phyloP scores from a whole-genome alignment of 2,113 vertebrate species.

The Vidua macroura region DNA sequence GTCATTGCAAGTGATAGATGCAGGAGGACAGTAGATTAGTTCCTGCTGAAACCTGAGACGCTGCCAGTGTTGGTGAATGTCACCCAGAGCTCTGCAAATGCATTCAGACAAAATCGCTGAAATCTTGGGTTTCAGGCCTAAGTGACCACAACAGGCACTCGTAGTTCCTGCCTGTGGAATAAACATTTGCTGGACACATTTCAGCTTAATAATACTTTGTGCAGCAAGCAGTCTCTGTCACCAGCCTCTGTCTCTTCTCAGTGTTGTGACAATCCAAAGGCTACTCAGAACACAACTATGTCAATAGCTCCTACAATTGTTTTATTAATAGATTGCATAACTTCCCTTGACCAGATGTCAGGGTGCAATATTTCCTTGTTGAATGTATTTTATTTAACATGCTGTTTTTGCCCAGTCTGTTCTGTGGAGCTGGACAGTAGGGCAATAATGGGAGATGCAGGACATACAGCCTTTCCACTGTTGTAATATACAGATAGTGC shows the following conservation, averaged over 20 bases:
- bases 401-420: background rate
- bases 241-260: background rate
- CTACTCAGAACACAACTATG: background rate
- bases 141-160: conserved; percentile 44
- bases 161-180: conserved; percentile 33
- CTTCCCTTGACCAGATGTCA: background rate
- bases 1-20: conserved; percentile 78
- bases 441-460: background rate
- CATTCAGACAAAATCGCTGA: conserved; percentile 64
- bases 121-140: conserved; percentile 67
- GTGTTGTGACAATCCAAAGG: background rate
- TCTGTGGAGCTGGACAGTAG: background rate
- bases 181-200: conserved; percentile 35
- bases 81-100: conserved; percentile 63
- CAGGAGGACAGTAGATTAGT: conserved; percentile 65
- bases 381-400: background rate
- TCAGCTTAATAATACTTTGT: conserved; percentile 1
- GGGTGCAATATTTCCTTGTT: background rate
- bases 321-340: background rate
- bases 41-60: conserved; percentile 74
- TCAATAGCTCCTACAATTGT: background rate
- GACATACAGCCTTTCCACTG: background rate
- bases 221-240: background rate
- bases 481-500: background rate
- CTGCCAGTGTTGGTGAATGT: conserved; percentile 68